Evolutionary conservation across 2,113 vertebrate genomes (phyloP).

Genomic region (Cebus imitator): DNA sequence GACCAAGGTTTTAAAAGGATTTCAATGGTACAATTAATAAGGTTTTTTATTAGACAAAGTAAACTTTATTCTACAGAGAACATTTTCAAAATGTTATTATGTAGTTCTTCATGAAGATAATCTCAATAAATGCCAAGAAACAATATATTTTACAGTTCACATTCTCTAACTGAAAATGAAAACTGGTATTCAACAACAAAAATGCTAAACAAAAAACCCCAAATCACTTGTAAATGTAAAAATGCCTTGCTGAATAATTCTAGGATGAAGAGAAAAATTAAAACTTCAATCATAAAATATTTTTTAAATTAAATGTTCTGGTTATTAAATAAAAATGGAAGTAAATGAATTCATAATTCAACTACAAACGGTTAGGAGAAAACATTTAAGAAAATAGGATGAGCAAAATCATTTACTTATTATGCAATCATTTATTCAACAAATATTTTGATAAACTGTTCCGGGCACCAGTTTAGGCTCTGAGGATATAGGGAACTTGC

Average conservation of each 20-base stretch:
- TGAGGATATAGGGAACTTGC: not conserved
- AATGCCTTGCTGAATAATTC: not conserved
- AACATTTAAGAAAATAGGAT: not conserved
- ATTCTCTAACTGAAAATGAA: not conserved
- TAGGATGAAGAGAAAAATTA: constrained; percentile 1
- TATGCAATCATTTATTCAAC: not conserved
- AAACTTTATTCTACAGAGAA: not conserved
- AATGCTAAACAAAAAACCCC: not conserved
- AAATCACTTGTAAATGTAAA: not conserved
- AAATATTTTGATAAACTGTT: not conserved
- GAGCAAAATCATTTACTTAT: not conserved
- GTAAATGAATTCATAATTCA: constrained; percentile 45
- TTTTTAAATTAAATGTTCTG: constrained; percentile 36
- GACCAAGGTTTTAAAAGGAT: not conserved
- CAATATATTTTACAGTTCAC: not conserved
- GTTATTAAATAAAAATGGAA: constrained; percentile 32
- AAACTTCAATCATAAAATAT: not conserved
- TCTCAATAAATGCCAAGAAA: not conserved
- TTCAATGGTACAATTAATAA: not conserved
- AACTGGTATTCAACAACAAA: not conserved
- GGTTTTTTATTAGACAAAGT: constrained; percentile 18
- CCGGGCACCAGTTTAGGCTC: not conserved
- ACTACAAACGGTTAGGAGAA: not conserved
- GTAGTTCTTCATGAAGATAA: not conserved
- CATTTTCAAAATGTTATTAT: not conserved